phyloP scores from a whole-genome alignment of 2,888 invertebrate genomes.

The Eretmocerus hayati region DNA sequence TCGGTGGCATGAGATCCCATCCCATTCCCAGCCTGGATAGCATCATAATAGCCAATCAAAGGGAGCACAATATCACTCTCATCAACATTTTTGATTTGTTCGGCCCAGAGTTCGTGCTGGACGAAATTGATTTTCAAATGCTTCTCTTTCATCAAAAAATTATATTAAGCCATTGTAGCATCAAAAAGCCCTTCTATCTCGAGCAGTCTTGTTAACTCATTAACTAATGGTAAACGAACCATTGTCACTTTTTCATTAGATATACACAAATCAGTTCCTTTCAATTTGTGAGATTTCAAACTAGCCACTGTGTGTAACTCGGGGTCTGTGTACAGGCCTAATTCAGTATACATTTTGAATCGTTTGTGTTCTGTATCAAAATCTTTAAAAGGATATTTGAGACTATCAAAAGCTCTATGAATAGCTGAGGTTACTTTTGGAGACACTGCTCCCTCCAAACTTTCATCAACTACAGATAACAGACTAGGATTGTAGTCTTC shows the following conservation, averaged over 20 bases:
- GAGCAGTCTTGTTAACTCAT: constrained; percentile 1
- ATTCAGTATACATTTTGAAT: not conserved
- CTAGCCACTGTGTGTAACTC: not conserved
- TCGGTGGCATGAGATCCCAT: not conserved
- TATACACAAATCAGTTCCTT: not conserved
- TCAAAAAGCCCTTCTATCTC: constrained; percentile 6
- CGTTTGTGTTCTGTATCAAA: constrained; percentile 3
- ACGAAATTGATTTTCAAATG: constrained; percentile 4
- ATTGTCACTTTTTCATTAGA: not conserved
- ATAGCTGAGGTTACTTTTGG: constrained; percentile 1
- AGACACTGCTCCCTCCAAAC: not conserved
- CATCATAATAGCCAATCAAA: not conserved
- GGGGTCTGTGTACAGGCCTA: constrained; percentile 1
- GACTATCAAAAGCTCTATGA: not conserved
- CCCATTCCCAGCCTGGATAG: not conserved
- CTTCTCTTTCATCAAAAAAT: constrained; percentile 6
- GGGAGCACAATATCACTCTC: not conserved
- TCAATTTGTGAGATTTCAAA: not conserved
- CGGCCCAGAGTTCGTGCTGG: constrained; percentile 8
- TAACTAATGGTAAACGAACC: not conserved
- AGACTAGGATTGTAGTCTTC: not conserved
- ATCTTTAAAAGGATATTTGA: not conserved
- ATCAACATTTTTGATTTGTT: constrained; percentile 2
- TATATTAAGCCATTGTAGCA: constrained; percentile 4
- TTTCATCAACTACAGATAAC: not conserved